Evolutionary conservation across 2,113 vertebrate genomes (phyloP).

Genomic region (Podiceps cristatus): DNA sequence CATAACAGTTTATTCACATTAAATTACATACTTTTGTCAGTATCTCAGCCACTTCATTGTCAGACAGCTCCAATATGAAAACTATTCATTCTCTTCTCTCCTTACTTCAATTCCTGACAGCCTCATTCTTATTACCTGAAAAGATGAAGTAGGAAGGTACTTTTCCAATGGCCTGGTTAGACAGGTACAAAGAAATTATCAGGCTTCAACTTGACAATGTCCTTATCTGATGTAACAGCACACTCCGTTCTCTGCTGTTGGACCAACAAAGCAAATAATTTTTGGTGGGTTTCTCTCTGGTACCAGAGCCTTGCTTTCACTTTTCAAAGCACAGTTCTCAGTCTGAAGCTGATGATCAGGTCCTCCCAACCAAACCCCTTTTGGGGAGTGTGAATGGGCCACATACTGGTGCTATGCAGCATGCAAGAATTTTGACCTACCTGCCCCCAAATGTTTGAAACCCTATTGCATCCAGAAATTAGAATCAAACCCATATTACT

Average conservation of each 20-base stretch:
- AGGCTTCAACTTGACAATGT: neutral
- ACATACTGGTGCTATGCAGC: neutral
- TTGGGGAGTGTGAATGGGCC: neutral
- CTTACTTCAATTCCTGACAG: neutral
- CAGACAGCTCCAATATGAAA: constrained; percentile 7
- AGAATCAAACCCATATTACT: constrained; percentile 11
- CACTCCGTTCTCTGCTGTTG: neutral
- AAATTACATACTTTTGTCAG: constrained; percentile 5
- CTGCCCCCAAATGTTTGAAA: neutral
- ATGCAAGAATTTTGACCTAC: neutral
- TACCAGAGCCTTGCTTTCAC: neutral
- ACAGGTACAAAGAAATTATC: neutral
- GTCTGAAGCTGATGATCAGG: neutral
- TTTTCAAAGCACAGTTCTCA: neutral
- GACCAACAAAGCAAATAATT: neutral
- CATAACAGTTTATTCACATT: constrained; percentile 7
- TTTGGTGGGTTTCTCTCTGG: neutral
- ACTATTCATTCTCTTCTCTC: constrained; percentile 4
- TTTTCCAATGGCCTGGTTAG: neutral
- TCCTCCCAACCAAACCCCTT: neutral
- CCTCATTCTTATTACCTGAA: constrained; percentile 18
- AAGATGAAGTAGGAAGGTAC: neutral
- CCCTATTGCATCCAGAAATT: neutral
- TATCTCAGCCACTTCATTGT: neutral
- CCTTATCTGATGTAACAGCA: neutral